Percentiles rank a stretch among this genome's conserved stretches.
Conservation (phyloP, 1,140 invertebrate genomes). For the Streblospio benedicti region DNA sequence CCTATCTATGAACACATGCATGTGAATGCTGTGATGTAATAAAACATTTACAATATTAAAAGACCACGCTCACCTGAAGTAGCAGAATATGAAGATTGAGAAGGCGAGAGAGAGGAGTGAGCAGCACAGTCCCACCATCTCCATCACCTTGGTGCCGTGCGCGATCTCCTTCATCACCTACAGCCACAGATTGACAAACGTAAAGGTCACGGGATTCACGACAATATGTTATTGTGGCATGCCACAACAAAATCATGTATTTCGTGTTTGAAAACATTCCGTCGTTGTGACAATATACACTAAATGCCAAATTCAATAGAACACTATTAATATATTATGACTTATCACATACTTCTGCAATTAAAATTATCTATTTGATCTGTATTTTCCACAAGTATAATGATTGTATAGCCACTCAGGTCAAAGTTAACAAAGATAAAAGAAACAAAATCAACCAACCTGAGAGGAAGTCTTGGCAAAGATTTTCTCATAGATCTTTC, state of each 20-base stretch:
- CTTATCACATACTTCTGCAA: too few relatives aligned
- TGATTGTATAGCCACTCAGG: too few relatives aligned
- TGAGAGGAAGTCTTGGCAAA: conserved; percentile 26
- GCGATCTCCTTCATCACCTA: conserved; percentile 63
- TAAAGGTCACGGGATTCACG: not conserved
- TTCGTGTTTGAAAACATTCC: not conserved
- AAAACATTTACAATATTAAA: too few relatives aligned
- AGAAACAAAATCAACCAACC: too few relatives aligned
- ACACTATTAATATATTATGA: too few relatives aligned
- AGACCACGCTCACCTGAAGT: conserved; percentile 64
- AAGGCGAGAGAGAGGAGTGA: conserved; percentile 66
- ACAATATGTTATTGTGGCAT: not conserved
- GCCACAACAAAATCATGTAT: not conserved
- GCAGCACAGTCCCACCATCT: conserved; percentile 71
- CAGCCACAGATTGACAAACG: conserved; percentile 16
- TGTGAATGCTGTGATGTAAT: too few relatives aligned
- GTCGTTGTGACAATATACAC: not conserved
- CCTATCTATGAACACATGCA: too few relatives aligned
- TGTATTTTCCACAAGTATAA: too few relatives aligned
- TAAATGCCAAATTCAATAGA: too few relatives aligned
- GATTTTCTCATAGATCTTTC: conserved; percentile 46
- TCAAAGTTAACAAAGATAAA: too few relatives aligned
- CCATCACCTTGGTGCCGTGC: conserved; percentile 63
- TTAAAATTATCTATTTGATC: too few relatives aligned
- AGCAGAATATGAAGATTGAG: conserved; percentile 69